Conservation (phyloP, 2,888 invertebrate genomes). For the Geotrupes spiniger region DNA sequence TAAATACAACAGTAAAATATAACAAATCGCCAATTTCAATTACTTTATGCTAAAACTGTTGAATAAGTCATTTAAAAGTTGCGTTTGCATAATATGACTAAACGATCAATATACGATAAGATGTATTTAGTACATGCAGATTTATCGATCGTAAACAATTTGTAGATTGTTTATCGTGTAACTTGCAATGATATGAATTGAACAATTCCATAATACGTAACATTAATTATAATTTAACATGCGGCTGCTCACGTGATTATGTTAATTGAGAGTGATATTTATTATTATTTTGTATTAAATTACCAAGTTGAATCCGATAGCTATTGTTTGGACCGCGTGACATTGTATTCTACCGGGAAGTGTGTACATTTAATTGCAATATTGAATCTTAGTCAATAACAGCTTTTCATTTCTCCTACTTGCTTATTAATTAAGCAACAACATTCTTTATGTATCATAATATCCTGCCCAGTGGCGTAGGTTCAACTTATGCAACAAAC, state of each 20-base stretch:
- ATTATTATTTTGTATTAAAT: constrained; percentile 26
- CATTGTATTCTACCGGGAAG: constrained; percentile 21
- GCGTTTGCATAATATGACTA: too few relatives aligned
- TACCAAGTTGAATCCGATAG: constrained; percentile 18
- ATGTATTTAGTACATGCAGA: too few relatives aligned
- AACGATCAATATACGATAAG: too few relatives aligned
- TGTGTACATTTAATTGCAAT: constrained; percentile 18
- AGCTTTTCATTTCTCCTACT: neutral
- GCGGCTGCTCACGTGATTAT: constrained; percentile 1
- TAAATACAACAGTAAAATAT: too few relatives aligned
- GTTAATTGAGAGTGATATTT: constrained; percentile 7
- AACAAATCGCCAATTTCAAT: too few relatives aligned
- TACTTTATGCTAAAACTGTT: too few relatives aligned
- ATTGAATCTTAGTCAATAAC: constrained; percentile 5
- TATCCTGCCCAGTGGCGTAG: too few relatives aligned
- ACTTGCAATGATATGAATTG: neutral
- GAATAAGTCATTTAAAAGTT: too few relatives aligned
- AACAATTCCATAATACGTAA: neutral
- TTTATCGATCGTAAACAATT: too few relatives aligned
- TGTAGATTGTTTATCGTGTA: neutral
- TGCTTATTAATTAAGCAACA: constrained; percentile 1
- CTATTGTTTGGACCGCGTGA: constrained; percentile 22
- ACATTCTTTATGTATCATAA: too few relatives aligned
- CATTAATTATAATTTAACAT: constrained; percentile 2
- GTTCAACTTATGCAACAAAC: too few relatives aligned